Base-by-base conservation (phyloP, 1,140 invertebrate species). In the Popillia japonica region DNA sequence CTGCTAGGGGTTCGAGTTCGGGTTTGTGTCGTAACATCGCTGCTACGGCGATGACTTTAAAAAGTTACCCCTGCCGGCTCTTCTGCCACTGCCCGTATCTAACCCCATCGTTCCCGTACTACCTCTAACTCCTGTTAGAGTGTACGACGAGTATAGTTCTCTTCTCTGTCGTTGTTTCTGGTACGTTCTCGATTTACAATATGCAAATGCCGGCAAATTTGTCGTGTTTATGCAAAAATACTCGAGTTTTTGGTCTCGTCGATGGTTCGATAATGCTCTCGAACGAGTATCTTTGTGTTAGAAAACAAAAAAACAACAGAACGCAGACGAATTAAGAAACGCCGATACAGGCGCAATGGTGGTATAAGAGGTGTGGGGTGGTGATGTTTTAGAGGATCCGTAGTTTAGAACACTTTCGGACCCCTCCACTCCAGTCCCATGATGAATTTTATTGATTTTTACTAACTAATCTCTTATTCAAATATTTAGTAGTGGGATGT, bases 201-300 rank as follows among this genome's bases (percentile, higher is more conserved):
- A 84, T 84, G 83, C 83, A 84, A 84, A 84, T 84, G 81, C 78
- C 59, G 73, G 79, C 22, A 78, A 83, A 84, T 83, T 83, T 83
- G 82, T 81, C 81, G 80, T 84, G 82, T 83, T 84, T 83, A 84
- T 84, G 83, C 80, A 81, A 82, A 82, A 84, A 80, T 83, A 82
- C 77, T 80, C 78, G 77, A 81, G 80, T 83, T 83, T 81, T 83
- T 80, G 78, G 74, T 79, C 78, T 73, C 80, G 81, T 80, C 79
- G 80, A 82, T 82, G 79, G 22, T 68, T 68, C 61, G 61, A 80
- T 77, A 55, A 20, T 68, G 9, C 22, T 17, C 17, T 55, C 48
- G 14, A 17, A 55, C 48, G 48, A 55, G 48, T 72, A 78, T 78
- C 48, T 17, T 55, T 55, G 17, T 55, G 27, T 55, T 17, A 55